phyloP scores from a whole-genome alignment of 2,113 vertebrate species.

The Tyto alba region DNA sequence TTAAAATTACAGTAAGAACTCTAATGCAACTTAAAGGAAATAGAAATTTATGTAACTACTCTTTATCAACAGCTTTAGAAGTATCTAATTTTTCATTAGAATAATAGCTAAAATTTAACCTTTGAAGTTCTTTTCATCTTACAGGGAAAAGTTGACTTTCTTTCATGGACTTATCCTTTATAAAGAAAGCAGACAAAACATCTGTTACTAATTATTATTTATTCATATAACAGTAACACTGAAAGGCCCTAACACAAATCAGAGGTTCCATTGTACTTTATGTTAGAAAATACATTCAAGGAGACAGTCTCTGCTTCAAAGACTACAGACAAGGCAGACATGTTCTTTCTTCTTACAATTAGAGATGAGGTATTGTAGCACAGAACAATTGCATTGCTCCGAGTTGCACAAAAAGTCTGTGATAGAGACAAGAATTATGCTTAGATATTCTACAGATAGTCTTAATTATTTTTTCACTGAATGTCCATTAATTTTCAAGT shows the following conservation, averaged over 20 bases:
- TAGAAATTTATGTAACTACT: not conserved
- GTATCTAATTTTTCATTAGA: not conserved
- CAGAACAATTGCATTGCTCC: conserved; percentile 30
- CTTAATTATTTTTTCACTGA: conserved; percentile 8
- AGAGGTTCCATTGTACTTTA: conserved; percentile 16
- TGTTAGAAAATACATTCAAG: not conserved
- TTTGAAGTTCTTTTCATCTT: conserved; percentile 11
- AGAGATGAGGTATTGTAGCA: conserved; percentile 18
- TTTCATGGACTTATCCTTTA: not conserved
- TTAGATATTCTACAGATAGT: conserved; percentile 1
- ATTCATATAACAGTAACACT: not conserved
- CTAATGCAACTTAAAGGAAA: conserved; percentile 24
- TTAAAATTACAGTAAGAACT: conserved; percentile 35
- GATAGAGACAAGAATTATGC: conserved; percentile 21
- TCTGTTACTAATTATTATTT: conserved; percentile 49
- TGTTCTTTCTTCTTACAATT: conserved; percentile 11
- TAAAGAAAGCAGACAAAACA: not conserved
- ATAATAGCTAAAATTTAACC: conserved; percentile 28
- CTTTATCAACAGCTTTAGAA: not conserved
- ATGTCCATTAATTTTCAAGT: conserved; percentile 1
- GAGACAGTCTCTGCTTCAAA: conserved; percentile 26
- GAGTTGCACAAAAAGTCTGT: not conserved
- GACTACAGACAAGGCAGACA: not conserved
- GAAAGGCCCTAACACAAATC: conserved; percentile 13
- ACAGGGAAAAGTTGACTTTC: not conserved